Evolutionary conservation across 2,888 invertebrate genomes (phyloP).

Genomic region (Neria commutata): DNA sequence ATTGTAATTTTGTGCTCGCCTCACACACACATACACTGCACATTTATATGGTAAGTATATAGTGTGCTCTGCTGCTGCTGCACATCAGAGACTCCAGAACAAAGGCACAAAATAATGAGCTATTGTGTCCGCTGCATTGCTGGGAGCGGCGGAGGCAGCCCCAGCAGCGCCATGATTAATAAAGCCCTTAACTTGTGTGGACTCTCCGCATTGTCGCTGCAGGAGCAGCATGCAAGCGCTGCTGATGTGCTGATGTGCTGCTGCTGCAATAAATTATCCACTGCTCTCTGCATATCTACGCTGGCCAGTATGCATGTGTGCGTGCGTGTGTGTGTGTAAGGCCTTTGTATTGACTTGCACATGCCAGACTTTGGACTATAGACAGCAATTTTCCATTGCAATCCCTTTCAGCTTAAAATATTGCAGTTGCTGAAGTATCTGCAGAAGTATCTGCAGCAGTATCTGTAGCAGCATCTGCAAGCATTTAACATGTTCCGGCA

Average conservation of each 20-base stretch:
- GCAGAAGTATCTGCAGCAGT: too few species aligned
- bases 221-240: background rate
- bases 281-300: background rate
- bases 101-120: background rate
- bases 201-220: background rate
- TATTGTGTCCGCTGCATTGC: background rate
- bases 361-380: background rate
- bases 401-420: background rate
- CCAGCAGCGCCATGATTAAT: slow-evolving; percentile 1
- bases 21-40: too few species aligned
- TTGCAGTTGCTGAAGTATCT: too few species aligned
- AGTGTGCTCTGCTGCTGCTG: background rate
- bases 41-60: too few species aligned
- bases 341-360: background rate
- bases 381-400: background rate
- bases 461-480: too few species aligned
- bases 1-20: slow-evolving; percentile 2
- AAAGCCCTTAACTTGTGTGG: background rate
- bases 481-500: too few species aligned
- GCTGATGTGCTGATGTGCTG: too few species aligned
- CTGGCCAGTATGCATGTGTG: background rate
- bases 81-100: background rate
- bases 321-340: slow-evolving; percentile 1
- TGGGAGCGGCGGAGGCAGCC: too few species aligned
- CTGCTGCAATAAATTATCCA: background rate